These are phyloP conservation scores for Chelonus formosanus DNA, from an alignment of 2,888 invertebrate species.

Conservation along the genomic window DNA sequence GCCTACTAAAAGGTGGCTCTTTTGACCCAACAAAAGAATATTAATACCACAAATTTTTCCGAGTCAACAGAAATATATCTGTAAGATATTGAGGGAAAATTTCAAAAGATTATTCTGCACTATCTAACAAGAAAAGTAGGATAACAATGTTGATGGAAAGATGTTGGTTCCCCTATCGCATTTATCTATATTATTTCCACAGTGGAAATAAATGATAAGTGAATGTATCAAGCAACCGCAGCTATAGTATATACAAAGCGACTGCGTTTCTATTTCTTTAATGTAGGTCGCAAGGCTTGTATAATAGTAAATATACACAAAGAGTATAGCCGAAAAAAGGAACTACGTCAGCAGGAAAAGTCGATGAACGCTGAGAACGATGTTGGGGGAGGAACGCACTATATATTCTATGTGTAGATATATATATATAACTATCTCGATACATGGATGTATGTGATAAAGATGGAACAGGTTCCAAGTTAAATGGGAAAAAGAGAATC, in stretches of 20 bases:
- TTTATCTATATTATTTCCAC: slow-evolving; percentile 7
- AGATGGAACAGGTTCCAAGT: slow-evolving; percentile 29
- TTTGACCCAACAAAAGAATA: slow-evolving; percentile 5
- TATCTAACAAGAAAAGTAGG: slow-evolving; percentile 14
- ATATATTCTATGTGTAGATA: too few relatives aligned
- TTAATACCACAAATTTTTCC: neutral
- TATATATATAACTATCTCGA: too few relatives aligned
- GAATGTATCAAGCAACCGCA: too few relatives aligned
- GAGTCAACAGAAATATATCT: neutral
- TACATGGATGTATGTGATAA: slow-evolving; percentile 2
- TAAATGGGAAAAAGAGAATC: slow-evolving; percentile 7
- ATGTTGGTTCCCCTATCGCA: neutral
- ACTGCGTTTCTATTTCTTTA: too few relatives aligned
- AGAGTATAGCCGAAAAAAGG: neutral
- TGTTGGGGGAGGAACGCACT: neutral
- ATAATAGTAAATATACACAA: too few relatives aligned
- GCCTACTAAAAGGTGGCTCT: slow-evolving; percentile 3
- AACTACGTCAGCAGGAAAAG: slow-evolving; percentile 9
- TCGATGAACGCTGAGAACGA: slow-evolving; percentile 11
- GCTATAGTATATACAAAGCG: too few relatives aligned
- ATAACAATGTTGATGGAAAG: neutral
- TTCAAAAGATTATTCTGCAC: slow-evolving; percentile 10
- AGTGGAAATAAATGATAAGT: neutral
- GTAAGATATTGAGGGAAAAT: neutral
- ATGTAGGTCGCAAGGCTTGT: too few relatives aligned